A percentile compares a stretch with the other conserved stretches of the same genome.
These are phyloP conservation scores for Yponomeuta plumbellus DNA, from an alignment of 2,888 invertebrate species.

Conservation along the genomic window DNA sequence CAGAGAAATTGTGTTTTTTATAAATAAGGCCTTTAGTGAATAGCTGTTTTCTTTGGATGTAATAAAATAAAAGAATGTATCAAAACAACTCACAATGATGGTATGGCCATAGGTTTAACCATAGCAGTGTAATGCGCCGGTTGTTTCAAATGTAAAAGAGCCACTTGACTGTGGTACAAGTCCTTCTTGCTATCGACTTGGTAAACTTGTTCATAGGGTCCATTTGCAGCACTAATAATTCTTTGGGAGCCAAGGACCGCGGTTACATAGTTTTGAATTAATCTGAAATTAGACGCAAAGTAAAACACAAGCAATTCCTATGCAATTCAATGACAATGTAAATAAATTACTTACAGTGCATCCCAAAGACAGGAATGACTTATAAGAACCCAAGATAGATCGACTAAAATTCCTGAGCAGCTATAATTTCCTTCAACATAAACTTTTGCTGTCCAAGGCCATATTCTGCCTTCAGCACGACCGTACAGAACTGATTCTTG, in stretches of 20 bases:
- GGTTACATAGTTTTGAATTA: slow-evolving; percentile 74
- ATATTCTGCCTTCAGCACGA: slow-evolving; percentile 32
- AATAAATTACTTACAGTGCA: slow-evolving; percentile 42
- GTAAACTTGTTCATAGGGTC: slow-evolving; percentile 83
- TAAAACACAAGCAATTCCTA: no score
- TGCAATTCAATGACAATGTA: no score
- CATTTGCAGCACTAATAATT: slow-evolving; percentile 72
- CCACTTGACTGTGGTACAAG: slow-evolving; percentile 76
- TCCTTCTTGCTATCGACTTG: slow-evolving; percentile 76
- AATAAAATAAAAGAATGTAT: slow-evolving; percentile 1
- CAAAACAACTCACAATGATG: slow-evolving; percentile 57
- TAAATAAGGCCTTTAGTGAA: no score
- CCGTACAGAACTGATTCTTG: slow-evolving; percentile 29
- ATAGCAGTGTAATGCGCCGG: slow-evolving; percentile 78
- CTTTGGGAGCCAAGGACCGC: slow-evolving; percentile 82
- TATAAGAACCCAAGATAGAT: slow-evolving; percentile 80
- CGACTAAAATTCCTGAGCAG: slow-evolving; percentile 83
- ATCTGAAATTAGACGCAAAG: slow-evolving; percentile 44
- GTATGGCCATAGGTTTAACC: slow-evolving; percentile 79
- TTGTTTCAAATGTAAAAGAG: slow-evolving; percentile 78
- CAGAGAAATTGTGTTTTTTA: no score
- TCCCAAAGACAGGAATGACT: slow-evolving; percentile 73
- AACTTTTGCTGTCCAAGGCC: slow-evolving; percentile 86
- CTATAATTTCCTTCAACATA: slow-evolving; percentile 81
- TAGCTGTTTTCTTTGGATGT: no score